phyloP scores from a whole-genome alignment of 2,113 vertebrate genomes.

The Archocentrus centrarchus region DNA sequence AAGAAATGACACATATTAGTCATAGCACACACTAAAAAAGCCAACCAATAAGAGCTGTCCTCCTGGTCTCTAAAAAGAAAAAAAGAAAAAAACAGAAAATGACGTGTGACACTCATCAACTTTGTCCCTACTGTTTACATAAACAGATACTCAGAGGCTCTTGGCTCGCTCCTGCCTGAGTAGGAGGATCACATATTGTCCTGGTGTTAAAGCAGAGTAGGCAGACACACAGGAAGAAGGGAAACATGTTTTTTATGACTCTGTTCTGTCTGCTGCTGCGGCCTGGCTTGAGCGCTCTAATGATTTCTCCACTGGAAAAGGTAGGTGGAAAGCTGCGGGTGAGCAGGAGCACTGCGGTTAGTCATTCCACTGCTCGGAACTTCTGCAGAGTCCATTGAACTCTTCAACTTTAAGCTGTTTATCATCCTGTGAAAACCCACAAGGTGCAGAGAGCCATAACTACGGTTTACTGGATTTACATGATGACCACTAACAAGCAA shows the following conservation, averaged over 20 bases:
- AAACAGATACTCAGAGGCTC: slow-evolving; percentile 46
- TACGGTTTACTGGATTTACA: slow-evolving; percentile 23
- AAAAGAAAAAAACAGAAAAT: slow-evolving; percentile 25
- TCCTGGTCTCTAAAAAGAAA: slow-evolving; percentile 2
- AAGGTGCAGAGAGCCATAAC: slow-evolving; percentile 1
- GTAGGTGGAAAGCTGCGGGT: slow-evolving; percentile 72
- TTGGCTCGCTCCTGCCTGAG: slow-evolving; percentile 23
- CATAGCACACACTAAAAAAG: not conserved
- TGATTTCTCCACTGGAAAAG: slow-evolving; percentile 70
- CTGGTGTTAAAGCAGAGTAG: slow-evolving; percentile 36
- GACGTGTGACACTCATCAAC: slow-evolving; percentile 56
- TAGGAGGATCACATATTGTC: slow-evolving; percentile 40
- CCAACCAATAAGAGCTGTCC: slow-evolving; percentile 38
- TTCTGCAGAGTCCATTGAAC: slow-evolving; percentile 78
- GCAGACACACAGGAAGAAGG: slow-evolving; percentile 45
- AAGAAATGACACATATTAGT: slow-evolving; percentile 16
- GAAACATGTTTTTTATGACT: slow-evolving; percentile 68
- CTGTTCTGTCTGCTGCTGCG: slow-evolving; percentile 64
- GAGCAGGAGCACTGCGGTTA: slow-evolving; percentile 44
- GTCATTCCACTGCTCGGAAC: slow-evolving; percentile 45
- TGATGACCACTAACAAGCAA: not conserved
- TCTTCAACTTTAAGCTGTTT: slow-evolving; percentile 72
- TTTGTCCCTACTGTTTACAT: slow-evolving; percentile 68
- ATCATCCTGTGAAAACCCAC: slow-evolving; percentile 40
- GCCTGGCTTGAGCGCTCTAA: slow-evolving; percentile 55